Base-by-base conservation (phyloP, 2,888 invertebrate genomes). In the Megalurothrips usitatus region DNA sequence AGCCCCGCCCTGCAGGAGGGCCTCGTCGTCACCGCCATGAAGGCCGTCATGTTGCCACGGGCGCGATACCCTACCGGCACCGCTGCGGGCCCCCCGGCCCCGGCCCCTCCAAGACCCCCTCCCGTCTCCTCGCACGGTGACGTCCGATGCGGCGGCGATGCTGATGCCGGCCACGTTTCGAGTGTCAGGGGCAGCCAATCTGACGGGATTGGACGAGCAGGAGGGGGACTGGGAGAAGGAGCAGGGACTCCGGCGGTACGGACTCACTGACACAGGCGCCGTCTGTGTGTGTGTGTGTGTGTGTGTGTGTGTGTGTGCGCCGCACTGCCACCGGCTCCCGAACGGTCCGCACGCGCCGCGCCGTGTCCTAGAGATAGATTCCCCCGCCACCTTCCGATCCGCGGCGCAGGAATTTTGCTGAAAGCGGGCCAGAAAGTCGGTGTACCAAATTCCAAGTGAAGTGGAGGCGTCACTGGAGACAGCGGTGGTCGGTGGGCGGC, bases 171-270 rank as follows among this genome's bases (percentile, higher is more conserved):
- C 19, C 58, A 58, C 58, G 58, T 58, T 58, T 58, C 14, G 58
- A 82, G 82, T 81, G 82, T 82, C 82, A 82, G 81, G 81, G 82
- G 82, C 82, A 82, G 82, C 82, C 82, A 82, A 82, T 82, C 82
- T 81, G 81, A 80, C 80, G 79, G 68, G 63, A 68, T 75, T n/a
- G 79, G 34, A 75, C 79, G 79, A 47, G 79, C 17, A 79, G 48
- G 78, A 52, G 80, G 58, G 75, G 78, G 78, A 75, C 80, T 78
- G n/a, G n/a, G n/a, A n/a, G n/a, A n/a, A n/a, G n/a, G n/a, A n/a
- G n/a, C n/a, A n/a, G n/a, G n/a, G n/a, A n/a, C n/a, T n/a, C n/a
- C n/a, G n/a, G n/a, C n/a, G n/a, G n/a, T n/a, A n/a, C n/a, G n/a
- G n/a, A n/a, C n/a, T n/a, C n/a, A n/a, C n/a, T n/a, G n/a, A n/a